A percentile compares a stretch with the other conserved stretches of the same genome.
Evolutionary conservation across 2,113 vertebrate genomes (phyloP).

Genomic region (Tor tambroides): DNA sequence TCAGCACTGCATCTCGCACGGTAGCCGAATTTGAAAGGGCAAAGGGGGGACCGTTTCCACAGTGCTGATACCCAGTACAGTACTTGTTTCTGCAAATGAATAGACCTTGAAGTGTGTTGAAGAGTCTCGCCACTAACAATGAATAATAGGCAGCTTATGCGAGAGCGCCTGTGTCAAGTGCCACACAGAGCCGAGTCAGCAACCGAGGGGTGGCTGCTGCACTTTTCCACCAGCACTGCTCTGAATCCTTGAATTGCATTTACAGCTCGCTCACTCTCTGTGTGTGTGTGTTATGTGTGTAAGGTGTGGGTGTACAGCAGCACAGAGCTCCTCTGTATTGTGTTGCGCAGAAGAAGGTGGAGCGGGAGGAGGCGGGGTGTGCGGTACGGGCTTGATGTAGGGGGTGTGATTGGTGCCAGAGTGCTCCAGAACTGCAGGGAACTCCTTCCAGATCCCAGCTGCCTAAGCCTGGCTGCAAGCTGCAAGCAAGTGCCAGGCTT

Average conservation of each 20-base stretch:
- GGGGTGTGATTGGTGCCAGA: constrained; percentile 65
- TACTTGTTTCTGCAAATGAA: constrained; percentile 60
- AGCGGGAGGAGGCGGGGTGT: constrained; percentile 64
- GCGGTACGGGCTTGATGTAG: constrained; percentile 25
- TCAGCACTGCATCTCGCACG: background rate
- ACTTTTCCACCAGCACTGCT: constrained; percentile 62
- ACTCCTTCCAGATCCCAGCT: constrained; percentile 77
- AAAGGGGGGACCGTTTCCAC: background rate
- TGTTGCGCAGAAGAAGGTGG: constrained; percentile 70
- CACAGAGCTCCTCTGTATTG: constrained; percentile 74
- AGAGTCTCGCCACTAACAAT: constrained; percentile 64
- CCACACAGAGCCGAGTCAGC: constrained; percentile 63
- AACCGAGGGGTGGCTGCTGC: constrained; percentile 72
- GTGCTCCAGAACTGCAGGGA: constrained; percentile 73
- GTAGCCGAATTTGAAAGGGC: background rate
- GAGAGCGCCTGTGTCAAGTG: constrained; percentile 67
- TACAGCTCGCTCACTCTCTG: constrained; percentile 60
- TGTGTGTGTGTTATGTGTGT: constrained; percentile 49
- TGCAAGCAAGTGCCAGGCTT: constrained; percentile 76
- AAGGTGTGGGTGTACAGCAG: constrained; percentile 60
- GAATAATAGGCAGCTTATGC: constrained; percentile 76
- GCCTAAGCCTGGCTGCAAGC: constrained; percentile 72
- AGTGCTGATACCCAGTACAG: background rate
- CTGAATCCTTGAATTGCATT: constrained; percentile 62
- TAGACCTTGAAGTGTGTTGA: constrained; percentile 66